These are phyloP conservation scores for Adoxophyes honmai DNA, from an alignment of 1,140 invertebrate genomes.

Conservation along the genomic window DNA sequence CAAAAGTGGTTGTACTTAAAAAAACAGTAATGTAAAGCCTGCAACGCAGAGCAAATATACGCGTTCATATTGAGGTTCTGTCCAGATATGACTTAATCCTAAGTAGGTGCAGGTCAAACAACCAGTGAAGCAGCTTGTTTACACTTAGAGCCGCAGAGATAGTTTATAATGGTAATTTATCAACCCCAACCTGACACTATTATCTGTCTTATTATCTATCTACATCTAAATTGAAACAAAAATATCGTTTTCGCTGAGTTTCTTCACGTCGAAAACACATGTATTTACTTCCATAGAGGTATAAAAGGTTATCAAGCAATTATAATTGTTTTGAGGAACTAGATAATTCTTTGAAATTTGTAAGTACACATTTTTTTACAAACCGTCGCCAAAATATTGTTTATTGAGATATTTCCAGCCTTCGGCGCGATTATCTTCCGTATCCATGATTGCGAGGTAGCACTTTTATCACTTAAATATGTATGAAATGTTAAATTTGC, in stretches of 20 bases:
- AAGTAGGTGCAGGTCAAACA: too few relatives aligned
- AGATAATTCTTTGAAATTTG: constrained; percentile 15
- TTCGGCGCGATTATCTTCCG: constrained; percentile 65
- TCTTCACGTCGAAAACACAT: not conserved
- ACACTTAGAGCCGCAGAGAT: too few relatives aligned
- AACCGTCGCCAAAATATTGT: constrained; percentile 74
- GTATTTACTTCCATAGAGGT: not conserved
- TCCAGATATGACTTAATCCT: too few relatives aligned
- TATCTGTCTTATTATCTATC: not conserved
- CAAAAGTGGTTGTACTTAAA: too few relatives aligned
- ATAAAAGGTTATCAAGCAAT: not conserved
- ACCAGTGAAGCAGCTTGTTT: too few relatives aligned
- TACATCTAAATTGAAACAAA: not conserved
- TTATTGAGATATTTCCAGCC: constrained; percentile 77
- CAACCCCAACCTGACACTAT: not conserved
- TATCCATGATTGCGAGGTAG: constrained; percentile 35
- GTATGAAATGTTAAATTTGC: not conserved
- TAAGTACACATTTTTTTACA: constrained; percentile 30
- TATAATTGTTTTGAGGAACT: not conserved
- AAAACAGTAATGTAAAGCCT: too few relatives aligned
- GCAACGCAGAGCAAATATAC: too few relatives aligned
- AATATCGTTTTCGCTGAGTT: not conserved
- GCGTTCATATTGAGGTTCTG: too few relatives aligned
- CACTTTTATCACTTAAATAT: constrained; percentile 2
- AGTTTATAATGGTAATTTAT: not conserved